Conservation (phyloP, 1,140 invertebrate species). For the Adoxophyes honmai region DNA sequence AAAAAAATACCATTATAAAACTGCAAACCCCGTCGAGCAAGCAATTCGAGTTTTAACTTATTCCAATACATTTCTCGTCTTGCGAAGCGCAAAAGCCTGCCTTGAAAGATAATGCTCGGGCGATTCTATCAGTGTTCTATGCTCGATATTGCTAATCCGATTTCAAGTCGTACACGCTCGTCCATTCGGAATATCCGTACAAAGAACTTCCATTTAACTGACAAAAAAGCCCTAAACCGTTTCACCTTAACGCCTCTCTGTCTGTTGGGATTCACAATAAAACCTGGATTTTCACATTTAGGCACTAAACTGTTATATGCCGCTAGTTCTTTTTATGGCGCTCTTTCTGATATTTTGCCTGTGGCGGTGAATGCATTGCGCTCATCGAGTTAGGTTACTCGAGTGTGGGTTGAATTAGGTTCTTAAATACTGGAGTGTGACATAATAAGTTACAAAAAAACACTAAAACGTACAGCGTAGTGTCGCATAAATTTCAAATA, state of each 20-base stretch:
- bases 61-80: constrained; percentile 11
- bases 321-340: not conserved
- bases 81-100: constrained; percentile 22
- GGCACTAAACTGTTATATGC: not conserved
- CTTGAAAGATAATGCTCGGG: constrained; percentile 47
- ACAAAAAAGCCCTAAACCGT: constrained; percentile 57
- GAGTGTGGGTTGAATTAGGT: too few relatives aligned
- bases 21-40: not conserved
- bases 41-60: constrained; percentile 8
- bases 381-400: too few relatives aligned
- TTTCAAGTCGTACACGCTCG: constrained; percentile 54
- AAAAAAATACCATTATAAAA: not conserved
- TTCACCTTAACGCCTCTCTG: constrained; percentile 56
- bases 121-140: constrained; percentile 44
- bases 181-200: constrained; percentile 55
- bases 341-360: too few relatives aligned
- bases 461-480: too few relatives aligned
- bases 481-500: too few relatives aligned
- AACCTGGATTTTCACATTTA: constrained; percentile 4
- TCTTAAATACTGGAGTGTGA: too few relatives aligned
- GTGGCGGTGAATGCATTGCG: too few relatives aligned
- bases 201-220: constrained; percentile 71
- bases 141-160: constrained; percentile 61
- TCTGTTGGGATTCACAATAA: constrained; percentile 7
- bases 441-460: too few relatives aligned